These are phyloP conservation scores for Anas platyrhynchos DNA, from an alignment of 2,113 vertebrate species.

Conservation along the genomic window DNA sequence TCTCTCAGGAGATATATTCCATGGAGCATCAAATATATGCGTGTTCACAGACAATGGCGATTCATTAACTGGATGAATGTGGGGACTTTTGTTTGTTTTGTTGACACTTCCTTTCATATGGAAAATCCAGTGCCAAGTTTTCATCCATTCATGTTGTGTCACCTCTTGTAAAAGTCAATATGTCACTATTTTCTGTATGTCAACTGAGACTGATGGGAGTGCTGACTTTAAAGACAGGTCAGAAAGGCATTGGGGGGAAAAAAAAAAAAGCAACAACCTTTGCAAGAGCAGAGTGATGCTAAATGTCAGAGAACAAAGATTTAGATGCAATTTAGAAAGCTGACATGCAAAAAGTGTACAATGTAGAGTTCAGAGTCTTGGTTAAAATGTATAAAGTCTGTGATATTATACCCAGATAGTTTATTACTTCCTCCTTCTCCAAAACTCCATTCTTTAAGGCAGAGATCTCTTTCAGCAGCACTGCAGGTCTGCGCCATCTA, in stretches of 20 bases:
- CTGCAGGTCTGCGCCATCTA: neutral
- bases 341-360: constrained; percentile 53
- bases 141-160: constrained; percentile 63
- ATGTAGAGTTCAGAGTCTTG: neutral
- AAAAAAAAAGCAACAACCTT: constrained; percentile 68
- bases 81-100: constrained; percentile 29
- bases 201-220: constrained; percentile 69
- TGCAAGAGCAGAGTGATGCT: constrained; percentile 50
- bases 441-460: neutral
- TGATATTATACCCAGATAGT: neutral
- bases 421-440: neutral
- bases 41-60: neutral
- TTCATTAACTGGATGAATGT: constrained; percentile 11
- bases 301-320: constrained; percentile 77
- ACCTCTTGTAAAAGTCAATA: constrained; percentile 76
- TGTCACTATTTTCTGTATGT: constrained; percentile 69
- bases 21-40: neutral
- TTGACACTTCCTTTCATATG: constrained; percentile 71
- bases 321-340: constrained; percentile 50
- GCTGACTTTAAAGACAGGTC: constrained; percentile 76
- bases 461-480: neutral
- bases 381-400: neutral
- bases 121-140: constrained; percentile 53
- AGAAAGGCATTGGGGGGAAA: constrained; percentile 50
- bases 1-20: neutral